Evolutionary conservation across 2,113 vertebrate species (phyloP).

Genomic region (Hucho hucho): DNA sequence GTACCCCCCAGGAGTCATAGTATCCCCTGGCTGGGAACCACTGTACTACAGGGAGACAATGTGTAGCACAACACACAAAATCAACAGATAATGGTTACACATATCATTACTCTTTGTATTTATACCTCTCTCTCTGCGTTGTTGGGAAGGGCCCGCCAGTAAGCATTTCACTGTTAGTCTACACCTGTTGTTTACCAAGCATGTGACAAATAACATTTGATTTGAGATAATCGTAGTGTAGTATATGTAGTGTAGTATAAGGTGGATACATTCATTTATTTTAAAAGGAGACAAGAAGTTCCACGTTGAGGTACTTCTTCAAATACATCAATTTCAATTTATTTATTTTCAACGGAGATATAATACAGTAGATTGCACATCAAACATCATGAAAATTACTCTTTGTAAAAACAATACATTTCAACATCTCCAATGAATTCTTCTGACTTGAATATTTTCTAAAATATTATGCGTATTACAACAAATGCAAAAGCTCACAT

Average conservation of each 20-base stretch:
- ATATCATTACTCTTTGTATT: too few species aligned
- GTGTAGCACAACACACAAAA: too few species aligned
- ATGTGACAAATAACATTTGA: too few species aligned
- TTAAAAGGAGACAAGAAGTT: not conserved
- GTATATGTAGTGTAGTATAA: not conserved
- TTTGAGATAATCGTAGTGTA: too few species aligned
- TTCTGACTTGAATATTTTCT: constrained; percentile 1
- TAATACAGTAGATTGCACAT: constrained; percentile 47
- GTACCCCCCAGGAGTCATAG: too few species aligned
- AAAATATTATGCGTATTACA: constrained; percentile 30
- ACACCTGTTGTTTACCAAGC: too few species aligned
- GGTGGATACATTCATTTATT: not conserved
- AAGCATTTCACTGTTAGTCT: too few species aligned
- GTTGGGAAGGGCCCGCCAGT: too few species aligned
- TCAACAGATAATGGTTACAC: too few species aligned
- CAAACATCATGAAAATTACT: constrained; percentile 53
- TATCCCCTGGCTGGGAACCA: too few species aligned
- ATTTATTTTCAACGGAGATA: constrained; percentile 20
- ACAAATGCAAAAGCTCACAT: constrained; percentile 58
- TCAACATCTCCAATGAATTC: constrained; percentile 29
- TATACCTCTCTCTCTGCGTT: too few species aligned
- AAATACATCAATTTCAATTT: constrained; percentile 44
- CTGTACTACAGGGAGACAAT: too few species aligned
- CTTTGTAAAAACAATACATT: constrained; percentile 47
- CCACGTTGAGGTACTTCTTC: not conserved